Conservation (phyloP, 2,113 vertebrate species). For the Micromys minutus region DNA sequence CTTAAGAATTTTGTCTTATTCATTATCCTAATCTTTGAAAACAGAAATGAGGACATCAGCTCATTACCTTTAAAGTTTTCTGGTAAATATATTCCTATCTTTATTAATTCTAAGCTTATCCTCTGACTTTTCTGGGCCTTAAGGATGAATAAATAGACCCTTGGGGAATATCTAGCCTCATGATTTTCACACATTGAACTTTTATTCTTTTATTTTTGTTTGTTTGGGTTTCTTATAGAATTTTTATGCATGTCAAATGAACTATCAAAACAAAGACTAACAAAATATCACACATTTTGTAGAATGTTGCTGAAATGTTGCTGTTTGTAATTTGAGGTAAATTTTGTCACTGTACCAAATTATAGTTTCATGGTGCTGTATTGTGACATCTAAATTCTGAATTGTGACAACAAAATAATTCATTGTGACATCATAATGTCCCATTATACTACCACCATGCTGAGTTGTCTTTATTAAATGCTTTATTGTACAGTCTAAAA, state of each 20-base stretch:
- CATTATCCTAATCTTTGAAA: not conserved
- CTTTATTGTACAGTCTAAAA: not conserved
- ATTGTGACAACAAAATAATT: not conserved
- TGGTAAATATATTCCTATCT: not conserved
- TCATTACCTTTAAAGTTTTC: not conserved
- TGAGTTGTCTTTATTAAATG: not conserved
- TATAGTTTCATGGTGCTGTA: not conserved
- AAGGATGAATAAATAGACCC: not conserved
- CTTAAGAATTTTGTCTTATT: not conserved
- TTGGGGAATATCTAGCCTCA: not conserved
- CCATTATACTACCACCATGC: not conserved
- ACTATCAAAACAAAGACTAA: not conserved
- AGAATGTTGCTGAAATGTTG: not conserved
- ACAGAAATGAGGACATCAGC: not conserved
- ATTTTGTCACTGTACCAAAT: not conserved
- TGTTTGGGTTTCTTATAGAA: too few relatives aligned
- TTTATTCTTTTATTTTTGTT: too few relatives aligned
- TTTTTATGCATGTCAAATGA: slow-evolving; percentile 12
- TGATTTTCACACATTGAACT: not conserved
- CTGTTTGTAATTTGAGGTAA: not conserved
- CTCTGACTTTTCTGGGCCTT: not conserved
- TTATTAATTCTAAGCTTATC: not conserved
- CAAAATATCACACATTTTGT: not conserved
- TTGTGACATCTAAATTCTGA: not conserved
- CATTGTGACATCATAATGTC: not conserved